Evolutionary conservation across 1,140 invertebrate species (phyloP).

Genomic region (Saccostrea echinata): DNA sequence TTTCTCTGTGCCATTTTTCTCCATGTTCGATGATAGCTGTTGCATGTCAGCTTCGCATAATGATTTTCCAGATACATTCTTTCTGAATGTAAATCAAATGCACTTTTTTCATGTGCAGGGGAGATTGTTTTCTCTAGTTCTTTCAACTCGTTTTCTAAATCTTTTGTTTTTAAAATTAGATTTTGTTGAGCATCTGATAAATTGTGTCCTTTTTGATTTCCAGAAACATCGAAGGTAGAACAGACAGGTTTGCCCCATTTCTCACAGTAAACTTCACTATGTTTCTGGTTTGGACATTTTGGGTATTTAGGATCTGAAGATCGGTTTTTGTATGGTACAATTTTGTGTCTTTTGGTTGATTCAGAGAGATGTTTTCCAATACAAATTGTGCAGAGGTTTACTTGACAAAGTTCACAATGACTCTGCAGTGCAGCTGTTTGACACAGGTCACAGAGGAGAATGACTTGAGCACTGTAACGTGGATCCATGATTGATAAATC

Average conservation of each 20-base stretch:
- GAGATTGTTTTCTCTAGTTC: neutral
- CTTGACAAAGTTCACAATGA: neutral
- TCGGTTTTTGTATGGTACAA: neutral
- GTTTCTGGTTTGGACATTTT: neutral
- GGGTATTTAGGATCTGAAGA: neutral
- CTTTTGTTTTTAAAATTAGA: neutral
- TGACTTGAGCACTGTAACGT: neutral
- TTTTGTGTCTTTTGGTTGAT: neutral
- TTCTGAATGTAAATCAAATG: neutral
- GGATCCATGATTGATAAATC: no score
- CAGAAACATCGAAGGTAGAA: no score
- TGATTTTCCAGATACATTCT: neutral
- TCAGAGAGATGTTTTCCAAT: neutral
- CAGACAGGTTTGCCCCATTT: no score
- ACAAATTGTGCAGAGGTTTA: neutral
- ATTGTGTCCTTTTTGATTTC: no score
- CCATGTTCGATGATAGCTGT: neutral
- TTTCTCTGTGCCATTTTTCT: neutral
- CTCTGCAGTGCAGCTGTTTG: neutral
- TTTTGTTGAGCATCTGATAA: neutral
- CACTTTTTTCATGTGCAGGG: neutral
- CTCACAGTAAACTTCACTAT: neutral
- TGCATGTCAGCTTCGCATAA: neutral
- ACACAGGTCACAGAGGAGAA: neutral
- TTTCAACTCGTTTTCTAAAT: neutral